A percentile compares a stretch with the other conserved stretches of the same genome.
Conservation (phyloP, 2,113 vertebrate species). For the Odocoileus hemionus region DNA sequence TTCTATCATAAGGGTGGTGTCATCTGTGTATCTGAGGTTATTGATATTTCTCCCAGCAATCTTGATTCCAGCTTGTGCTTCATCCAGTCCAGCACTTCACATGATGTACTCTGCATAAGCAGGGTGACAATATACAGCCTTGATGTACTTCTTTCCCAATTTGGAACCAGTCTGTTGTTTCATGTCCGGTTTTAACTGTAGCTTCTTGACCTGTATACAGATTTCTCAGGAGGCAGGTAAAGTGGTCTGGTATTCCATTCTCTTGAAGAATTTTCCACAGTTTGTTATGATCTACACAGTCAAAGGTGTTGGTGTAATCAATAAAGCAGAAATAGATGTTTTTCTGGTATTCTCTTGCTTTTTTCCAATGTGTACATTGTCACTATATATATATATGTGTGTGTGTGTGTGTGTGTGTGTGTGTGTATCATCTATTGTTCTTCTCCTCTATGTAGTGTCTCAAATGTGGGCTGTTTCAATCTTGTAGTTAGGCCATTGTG, state of each 20-base stretch:
- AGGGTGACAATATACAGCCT: background rate
- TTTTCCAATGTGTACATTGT: background rate
- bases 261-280: background rate
- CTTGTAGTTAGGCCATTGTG: background rate
- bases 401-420: too few relatives aligned
- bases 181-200: background rate
- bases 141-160: background rate
- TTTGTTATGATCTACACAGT: background rate
- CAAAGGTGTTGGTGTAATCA: background rate
- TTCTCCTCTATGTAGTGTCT: background rate
- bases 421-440: background rate
- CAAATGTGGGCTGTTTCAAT: background rate
- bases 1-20: background rate
- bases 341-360: background rate
- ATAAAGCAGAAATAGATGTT: background rate
- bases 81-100: fast-evolving
- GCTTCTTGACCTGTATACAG: background rate
- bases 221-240: background rate
- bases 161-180: background rate
- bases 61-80: background rate
- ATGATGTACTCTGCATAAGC: background rate
- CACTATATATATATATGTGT: background rate
- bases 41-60: background rate
- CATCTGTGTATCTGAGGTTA: background rate
- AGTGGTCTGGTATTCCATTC: background rate